Base-by-base conservation (phyloP, 2,113 vertebrate species). In the Chunga burmeisteri region DNA sequence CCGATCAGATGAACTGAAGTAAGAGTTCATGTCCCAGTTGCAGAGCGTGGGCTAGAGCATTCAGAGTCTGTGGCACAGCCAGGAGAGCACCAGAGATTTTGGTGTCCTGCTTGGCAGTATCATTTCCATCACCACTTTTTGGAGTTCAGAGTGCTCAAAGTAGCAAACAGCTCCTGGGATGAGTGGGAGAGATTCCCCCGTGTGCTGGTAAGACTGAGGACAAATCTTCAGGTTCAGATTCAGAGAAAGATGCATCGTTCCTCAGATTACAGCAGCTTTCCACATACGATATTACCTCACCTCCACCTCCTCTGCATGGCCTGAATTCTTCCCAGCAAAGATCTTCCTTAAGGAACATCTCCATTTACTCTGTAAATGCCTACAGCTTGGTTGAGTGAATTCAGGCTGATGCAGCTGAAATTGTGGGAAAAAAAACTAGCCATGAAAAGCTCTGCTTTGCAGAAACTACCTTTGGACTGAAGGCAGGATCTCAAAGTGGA, bases 351-450 rank as follows among this genome's bases (percentile, higher is more conserved):
- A 79, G 36, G 38, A 88, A 82, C n/a, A 52, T 65, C 26, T 80
- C 29, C 16, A 21, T 23, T 68, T 53, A 23, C 26, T 75, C 40
- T 55, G 9, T 16, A 49, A 66, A 71, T 36, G 9, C 34, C 55
- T 66, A 7, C 32, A 67, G 44, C n/a, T 52, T 44, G 22, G 2
- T 10, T 30, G 13, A 52, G 14, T 68, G 23, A 59, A 68, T 52
- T 78, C 38, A 88, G 44, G 11, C 32, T 3, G 10, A 67, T 36
- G 5, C 5, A 55, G 46, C 5, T 80, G 62, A 82, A 72, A 52
- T 3, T 26, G 44, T 55, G 49, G 49, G 34, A 1, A 4, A 21
- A 20, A 81, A 49, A 38, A 0, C 0, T 18, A n/a, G 4, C 25
- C 10, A 10, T 25, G 3, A 20, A 47, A 74, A 84, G 8, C 15